Conservation (phyloP, 2,797 vertebrate species). For the Eremophila alpestris region DNA sequence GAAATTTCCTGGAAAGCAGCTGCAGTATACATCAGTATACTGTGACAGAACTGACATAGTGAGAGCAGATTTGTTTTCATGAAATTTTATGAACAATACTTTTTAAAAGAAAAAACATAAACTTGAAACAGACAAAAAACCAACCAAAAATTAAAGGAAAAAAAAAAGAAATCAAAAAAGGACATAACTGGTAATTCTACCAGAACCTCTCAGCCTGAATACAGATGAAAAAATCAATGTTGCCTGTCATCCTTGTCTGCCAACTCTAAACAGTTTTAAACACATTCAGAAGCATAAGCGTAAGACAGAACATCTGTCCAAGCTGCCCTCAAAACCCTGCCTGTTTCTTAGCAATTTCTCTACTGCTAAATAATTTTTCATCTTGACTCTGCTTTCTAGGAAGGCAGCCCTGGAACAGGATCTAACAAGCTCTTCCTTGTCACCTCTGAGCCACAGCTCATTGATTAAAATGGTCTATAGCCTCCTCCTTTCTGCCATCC, state of each 20-base stretch:
- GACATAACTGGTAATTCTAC: not conserved
- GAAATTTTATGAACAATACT: not conserved
- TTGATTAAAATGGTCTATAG: not conserved
- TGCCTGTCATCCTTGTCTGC: not conserved
- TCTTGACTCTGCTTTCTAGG: not conserved
- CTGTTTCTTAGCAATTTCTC: not conserved
- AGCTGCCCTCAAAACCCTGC: not conserved
- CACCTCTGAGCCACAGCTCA: not conserved
- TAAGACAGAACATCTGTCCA: not conserved
- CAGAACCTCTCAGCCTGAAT: not conserved
- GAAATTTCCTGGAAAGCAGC: not conserved
- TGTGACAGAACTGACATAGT: no score
- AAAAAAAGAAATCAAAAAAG: no score
- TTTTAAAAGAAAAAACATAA: not conserved
- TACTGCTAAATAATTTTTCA: not conserved
- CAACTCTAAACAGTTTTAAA: not conserved
- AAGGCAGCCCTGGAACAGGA: not conserved
- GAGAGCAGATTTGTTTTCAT: not conserved
- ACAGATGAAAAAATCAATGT: not conserved
- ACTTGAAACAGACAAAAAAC: no score
- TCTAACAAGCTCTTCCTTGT: constrained; percentile 2
- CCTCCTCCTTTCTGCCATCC: not conserved
- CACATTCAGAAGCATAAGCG: not conserved
- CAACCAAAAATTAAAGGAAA: no score
- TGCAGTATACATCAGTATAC: not conserved